phyloP scores from a whole-genome alignment of 53 echinoderm and acorn worm species.

The Henricia sp. region DNA sequence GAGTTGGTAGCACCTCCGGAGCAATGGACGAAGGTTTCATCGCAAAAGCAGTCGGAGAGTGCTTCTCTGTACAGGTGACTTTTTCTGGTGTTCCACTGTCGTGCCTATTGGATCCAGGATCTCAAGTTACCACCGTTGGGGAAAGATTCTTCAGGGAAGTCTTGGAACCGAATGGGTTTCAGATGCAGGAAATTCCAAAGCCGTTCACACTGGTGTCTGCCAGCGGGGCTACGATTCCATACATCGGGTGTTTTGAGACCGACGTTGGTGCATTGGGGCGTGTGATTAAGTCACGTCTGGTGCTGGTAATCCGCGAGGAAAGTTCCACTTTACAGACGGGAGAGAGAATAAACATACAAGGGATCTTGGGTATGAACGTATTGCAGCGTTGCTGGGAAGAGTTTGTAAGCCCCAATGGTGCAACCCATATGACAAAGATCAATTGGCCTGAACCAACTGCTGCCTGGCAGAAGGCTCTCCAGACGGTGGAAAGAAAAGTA shows the following conservation, averaged over 20 bases:
- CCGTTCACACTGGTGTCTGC: constrained; percentile 48
- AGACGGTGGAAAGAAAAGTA: constrained; percentile 17
- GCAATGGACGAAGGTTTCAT: constrained; percentile 3
- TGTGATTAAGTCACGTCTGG: constrained; percentile 20
- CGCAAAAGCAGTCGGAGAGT: constrained; percentile 18
- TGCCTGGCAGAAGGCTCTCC: constrained; percentile 53
- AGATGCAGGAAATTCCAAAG: neutral
- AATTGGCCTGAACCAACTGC: constrained; percentile 15
- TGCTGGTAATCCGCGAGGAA: constrained; percentile 29
- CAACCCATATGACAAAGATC: constrained; percentile 10
- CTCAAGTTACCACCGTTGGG: no score
- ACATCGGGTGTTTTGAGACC: constrained; percentile 52
- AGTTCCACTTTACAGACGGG: neutral
- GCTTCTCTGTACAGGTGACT: no score
- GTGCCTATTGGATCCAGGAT: no score
- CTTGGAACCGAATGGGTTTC: neutral
- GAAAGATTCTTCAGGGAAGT: no score
- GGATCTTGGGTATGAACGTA: constrained; percentile 53
- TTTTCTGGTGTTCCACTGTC: no score
- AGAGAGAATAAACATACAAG: neutral
- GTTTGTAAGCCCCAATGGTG: constrained; percentile 1
- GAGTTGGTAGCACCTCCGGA: neutral
- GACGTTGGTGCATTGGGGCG: neutral
- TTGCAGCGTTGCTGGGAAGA: constrained; percentile 38
- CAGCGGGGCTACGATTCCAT: constrained; percentile 51